Base-by-base conservation (phyloP, 2,113 vertebrate species). In the Microcebus griseorufus region DNA sequence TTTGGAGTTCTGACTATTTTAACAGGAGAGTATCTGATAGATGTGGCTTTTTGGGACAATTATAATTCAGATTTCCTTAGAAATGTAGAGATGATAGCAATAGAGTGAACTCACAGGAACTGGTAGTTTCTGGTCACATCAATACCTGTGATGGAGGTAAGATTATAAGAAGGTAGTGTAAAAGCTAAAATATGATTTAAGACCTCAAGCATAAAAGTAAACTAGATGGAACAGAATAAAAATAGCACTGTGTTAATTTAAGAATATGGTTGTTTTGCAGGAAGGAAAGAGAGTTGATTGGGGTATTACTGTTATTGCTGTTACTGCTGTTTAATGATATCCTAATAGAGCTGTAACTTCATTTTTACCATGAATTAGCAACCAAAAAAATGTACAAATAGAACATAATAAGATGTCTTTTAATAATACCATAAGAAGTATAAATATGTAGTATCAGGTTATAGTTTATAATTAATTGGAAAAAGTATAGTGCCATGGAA, bases 1-100 rank as follows among this genome's bases (percentile, higher is more conserved):
- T 90, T 93, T 95, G 32, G 62, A 62, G 81, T 93, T 95, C 75
- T 95, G 76, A 75, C 22, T 90, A 67, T 86, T 93, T 88, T 89
- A 96, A 22, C 87, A 89, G 78, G 39, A 92, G n/a, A 82, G 1
- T 94, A 25, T 90, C 8, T 65, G 8, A 48, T 62, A 78, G 42
- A 16, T 93, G 42, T 16, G 34, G 58, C n/a, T 85, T 86, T 72
- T 16, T 86, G 73, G 25, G 29, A 27, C 9, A 95, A 32, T 90
- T 79, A 42, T 60, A 32, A 81, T 75, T 95, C 58, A 85, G n/a
- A 45, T 94, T 84, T 88, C 37, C 29, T 76, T 94, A 75, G 55
- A 83, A 90, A 73, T 48, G 5, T 32, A 81, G 32, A 88, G 1
- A 18, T 78, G 67, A 42, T 25, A 92, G 16, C 37, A 70, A 32